Base-by-base conservation (phyloP, 2,113 vertebrate species). In the Alethe diademata region DNA sequence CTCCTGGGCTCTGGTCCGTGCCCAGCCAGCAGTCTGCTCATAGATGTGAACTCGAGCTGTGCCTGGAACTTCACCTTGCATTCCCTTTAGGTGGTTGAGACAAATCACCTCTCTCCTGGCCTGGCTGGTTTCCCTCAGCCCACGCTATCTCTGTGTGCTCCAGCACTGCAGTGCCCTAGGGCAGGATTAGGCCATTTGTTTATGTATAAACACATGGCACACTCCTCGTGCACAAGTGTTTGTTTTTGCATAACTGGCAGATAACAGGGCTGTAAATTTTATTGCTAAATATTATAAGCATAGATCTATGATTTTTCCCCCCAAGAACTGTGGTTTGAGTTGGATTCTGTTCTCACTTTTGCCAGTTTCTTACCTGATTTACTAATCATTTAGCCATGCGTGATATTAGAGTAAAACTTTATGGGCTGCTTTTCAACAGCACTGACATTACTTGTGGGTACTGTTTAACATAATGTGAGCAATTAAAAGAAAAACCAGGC, bases 151-250 rank as follows among this genome's bases (percentile, higher is more conserved):
- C 61, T 29, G 53, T 72, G 88, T 66, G 81, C 93, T 94, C 19
- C 92, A 90, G 74, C 89, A 40, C 54, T 92, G 78, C 93, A 47
- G 31, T 74, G 97, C 97, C 98, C 96, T 81, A 70, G 86, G 97
- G 97, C 96, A 97, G 95, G 95, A 95, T 92, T 67, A 64, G 94
- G 87, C 95, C 92, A 85, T 94, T 94, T 97, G 97, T 98, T 98
- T 98, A 98, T 92, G 90, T 82, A 94, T 98, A 98, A 98, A 98
- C 96, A 98, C 40, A 80, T 85, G 98, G 97, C 98, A 98, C 98
- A 95, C 98, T 98, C 97, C 97, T 94, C 94, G 95, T 51, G 95
- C 74, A 93, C 76, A 70, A 93, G 95, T 92, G 91, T 96, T 95
- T 97, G 95, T 54, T 97, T 97, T 96, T 94, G 93, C 95, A 96